A percentile compares a stretch with the other conserved stretches of the same genome.
Conservation (phyloP, 2,113 vertebrate genomes). For the Prietella phreatophila region DNA sequence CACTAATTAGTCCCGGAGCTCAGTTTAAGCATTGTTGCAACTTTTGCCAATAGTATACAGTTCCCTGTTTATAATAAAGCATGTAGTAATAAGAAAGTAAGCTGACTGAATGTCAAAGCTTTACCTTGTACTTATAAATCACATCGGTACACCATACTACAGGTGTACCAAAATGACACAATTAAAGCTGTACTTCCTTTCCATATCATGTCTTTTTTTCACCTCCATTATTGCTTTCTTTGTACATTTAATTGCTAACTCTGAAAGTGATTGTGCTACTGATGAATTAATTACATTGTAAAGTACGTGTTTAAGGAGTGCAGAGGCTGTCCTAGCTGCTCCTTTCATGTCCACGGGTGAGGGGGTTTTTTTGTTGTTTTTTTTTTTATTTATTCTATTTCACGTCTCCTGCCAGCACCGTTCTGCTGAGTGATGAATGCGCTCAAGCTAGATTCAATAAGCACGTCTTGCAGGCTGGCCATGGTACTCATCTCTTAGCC, state of each 20-base stretch:
- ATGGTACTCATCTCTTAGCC: conserved; percentile 14
- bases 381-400: conserved; percentile 70
- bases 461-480: conserved; percentile 39
- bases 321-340: conserved; percentile 36
- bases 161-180: not conserved
- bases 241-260: conserved; percentile 43
- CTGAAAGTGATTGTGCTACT: conserved; percentile 34
- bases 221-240: conserved; percentile 37
- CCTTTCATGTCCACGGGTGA: conserved; percentile 45
- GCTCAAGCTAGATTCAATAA: conserved; percentile 68
- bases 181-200: not conserved
- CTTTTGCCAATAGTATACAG: not conserved
- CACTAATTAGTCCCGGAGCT: conserved; percentile 24
- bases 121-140: not conserved
- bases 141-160: not conserved
- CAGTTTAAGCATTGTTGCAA: not conserved
- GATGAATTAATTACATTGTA: conserved; percentile 54
- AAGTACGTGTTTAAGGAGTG: conserved; percentile 48
- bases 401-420: conserved; percentile 54
- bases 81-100: not conserved
- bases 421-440: conserved; percentile 66
- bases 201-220: not conserved
- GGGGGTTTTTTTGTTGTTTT: conserved; percentile 42
- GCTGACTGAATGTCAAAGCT: not conserved
- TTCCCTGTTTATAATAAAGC: not conserved